Evolutionary conservation across 2,113 vertebrate genomes (phyloP).

Genomic region (Phalacrocorax carbo): DNA sequence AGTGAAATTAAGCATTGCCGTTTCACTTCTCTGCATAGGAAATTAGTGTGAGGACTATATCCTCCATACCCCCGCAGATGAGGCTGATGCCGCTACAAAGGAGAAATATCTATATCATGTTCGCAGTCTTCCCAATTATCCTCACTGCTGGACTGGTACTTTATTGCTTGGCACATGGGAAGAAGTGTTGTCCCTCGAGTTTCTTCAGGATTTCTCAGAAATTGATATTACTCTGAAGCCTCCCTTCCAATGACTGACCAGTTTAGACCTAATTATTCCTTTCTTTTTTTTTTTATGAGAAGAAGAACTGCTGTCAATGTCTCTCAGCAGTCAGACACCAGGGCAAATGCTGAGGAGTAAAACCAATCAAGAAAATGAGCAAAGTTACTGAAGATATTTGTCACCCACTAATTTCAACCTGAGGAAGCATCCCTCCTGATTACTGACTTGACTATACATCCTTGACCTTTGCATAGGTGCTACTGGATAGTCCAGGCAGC

Average conservation of each 20-base stretch:
- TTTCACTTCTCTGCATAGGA: neutral
- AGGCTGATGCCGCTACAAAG: neutral
- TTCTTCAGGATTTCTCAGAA: neutral
- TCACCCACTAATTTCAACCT: neutral
- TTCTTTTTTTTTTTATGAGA: neutral
- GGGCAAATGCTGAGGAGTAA: neutral
- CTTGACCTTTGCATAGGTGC: neutral
- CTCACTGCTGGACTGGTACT: no score
- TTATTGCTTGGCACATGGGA: neutral
- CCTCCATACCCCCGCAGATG: accelerated
- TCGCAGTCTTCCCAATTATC: accelerated
- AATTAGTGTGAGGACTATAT: neutral
- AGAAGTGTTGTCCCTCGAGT: accelerated
- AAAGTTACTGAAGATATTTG: neutral
- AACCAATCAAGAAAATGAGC: neutral
- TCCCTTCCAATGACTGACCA: neutral
- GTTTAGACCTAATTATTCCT: neutral
- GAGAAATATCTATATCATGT: accelerated
- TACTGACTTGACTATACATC: neutral
- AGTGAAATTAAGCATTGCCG: accelerated
- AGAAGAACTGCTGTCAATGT: accelerated
- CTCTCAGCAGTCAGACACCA: neutral
- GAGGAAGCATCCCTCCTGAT: neutral
- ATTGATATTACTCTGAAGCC: accelerated
- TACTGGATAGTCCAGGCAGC: neutral